phyloP scores from a whole-genome alignment of 2,888 invertebrate genomes.

The Mesochorus sp. region DNA sequence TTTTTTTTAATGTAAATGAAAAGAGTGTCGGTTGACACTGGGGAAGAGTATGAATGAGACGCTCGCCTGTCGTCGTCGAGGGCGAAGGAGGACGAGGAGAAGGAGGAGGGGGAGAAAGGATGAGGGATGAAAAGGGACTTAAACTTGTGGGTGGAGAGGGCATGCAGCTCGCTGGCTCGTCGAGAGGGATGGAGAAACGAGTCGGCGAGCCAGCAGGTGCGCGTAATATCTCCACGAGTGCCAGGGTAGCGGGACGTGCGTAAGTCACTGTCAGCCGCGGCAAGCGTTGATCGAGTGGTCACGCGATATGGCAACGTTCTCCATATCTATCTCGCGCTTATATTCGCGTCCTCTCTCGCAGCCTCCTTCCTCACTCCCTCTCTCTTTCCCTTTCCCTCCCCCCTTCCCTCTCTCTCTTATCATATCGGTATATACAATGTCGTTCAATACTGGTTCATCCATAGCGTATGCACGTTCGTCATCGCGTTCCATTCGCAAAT shows the following conservation, averaged over 20 bases:
- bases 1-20: slow-evolving; percentile 4
- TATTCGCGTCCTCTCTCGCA: slow-evolving; percentile 67
- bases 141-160: not conserved
- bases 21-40: slow-evolving; percentile 4
- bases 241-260: slow-evolving; percentile 69
- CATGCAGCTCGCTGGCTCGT: not conserved
- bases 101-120: not conserved
- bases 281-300: slow-evolving; percentile 80
- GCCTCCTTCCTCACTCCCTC: slow-evolving; percentile 61
- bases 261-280: slow-evolving; percentile 78
- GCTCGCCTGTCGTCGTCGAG: not conserved
- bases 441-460: slow-evolving; percentile 34
- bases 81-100: not conserved
- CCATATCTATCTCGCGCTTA: slow-evolving; percentile 77
- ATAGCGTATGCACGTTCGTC: slow-evolving; percentile 15
- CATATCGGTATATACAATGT: slow-evolving; percentile 1
- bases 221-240: slow-evolving; percentile 75
- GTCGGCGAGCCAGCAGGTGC: slow-evolving; percentile 65
- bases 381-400: not conserved
- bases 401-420: not conserved
- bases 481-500: too few relatives aligned
- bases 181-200: not conserved
- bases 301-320: slow-evolving; percentile 77
- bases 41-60: not conserved
- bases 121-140: slow-evolving; percentile 6